Conservation (phyloP, 2,888 invertebrate species). For the Matsumyia berberina region DNA sequence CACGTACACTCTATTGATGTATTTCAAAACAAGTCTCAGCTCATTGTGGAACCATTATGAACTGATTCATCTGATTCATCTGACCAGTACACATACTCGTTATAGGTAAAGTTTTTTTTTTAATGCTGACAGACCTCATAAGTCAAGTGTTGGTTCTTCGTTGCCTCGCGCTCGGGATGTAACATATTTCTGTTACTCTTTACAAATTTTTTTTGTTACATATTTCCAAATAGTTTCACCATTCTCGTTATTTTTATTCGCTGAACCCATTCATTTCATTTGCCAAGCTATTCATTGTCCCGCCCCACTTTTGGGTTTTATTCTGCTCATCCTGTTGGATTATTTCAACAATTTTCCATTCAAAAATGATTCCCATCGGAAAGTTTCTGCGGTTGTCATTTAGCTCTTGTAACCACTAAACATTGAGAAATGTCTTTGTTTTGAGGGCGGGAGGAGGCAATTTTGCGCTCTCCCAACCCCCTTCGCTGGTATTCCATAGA, state of each 20-base stretch:
- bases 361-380: slow-evolving; percentile 53
- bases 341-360: slow-evolving; percentile 67
- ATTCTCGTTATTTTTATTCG: slow-evolving; percentile 29
- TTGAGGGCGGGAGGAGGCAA: slow-evolving; percentile 5
- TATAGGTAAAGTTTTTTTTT: neutral
- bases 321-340: slow-evolving; percentile 33
- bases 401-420: slow-evolving; percentile 64
- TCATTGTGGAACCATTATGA: no score
- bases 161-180: neutral
- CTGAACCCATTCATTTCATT: slow-evolving; percentile 51
- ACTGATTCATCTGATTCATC: slow-evolving; percentile 1
- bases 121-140: slow-evolving; percentile 42
- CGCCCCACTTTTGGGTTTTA: slow-evolving; percentile 24
- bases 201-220: slow-evolving; percentile 3
- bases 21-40: no score
- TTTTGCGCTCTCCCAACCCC: neutral
- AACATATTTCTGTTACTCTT: neutral
- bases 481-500: slow-evolving; percentile 1
- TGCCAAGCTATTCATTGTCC: slow-evolving; percentile 38
- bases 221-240: slow-evolving; percentile 49
- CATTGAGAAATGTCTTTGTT: slow-evolving; percentile 59
- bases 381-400: slow-evolving; percentile 70
- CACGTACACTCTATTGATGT: no score
- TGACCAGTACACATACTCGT: slow-evolving; percentile 3
- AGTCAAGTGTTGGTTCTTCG: slow-evolving; percentile 46